A percentile compares a stretch with the other conserved stretches of the same genome.
Evolutionary conservation across 1,140 invertebrate species (phyloP).

Genomic region (Olivierus martensii): DNA sequence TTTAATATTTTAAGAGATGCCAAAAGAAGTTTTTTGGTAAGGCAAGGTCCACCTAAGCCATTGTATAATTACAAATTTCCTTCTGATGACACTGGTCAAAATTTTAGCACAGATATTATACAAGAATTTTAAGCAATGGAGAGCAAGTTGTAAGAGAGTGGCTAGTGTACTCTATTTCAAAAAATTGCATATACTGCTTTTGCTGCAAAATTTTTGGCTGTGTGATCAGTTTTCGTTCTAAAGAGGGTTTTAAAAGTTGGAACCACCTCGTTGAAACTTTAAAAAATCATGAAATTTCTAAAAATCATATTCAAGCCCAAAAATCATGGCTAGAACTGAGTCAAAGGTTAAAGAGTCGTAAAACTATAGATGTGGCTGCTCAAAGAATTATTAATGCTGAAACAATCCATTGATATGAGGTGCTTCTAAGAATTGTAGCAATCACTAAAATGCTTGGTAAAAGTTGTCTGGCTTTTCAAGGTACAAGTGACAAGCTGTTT

Average conservation of each 20-base stretch:
- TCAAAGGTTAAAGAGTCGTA: slow-evolving; percentile 8
- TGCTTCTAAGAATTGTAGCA: slow-evolving; percentile 9
- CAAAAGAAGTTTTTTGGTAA: slow-evolving; percentile 10
- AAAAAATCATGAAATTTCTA: slow-evolving; percentile 3
- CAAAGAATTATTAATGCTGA: no score
- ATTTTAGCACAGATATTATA: slow-evolving; percentile 1
- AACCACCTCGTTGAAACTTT: slow-evolving; percentile 1
- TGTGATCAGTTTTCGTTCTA: not conserved
- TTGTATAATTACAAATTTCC: slow-evolving; percentile 9
- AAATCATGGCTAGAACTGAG: slow-evolving; percentile 9
- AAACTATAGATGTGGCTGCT: slow-evolving; percentile 1
- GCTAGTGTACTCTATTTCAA: no score
- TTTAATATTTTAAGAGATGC: slow-evolving; percentile 6
- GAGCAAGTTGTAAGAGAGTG: slow-evolving; percentile 1
- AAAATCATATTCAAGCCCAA: slow-evolving; percentile 4
- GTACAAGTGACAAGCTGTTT: slow-evolving; percentile 7
- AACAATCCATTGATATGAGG: slow-evolving; percentile 6
- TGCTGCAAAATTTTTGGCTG: slow-evolving; percentile 1
- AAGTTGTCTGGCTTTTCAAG: slow-evolving; percentile 6
- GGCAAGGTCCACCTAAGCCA: slow-evolving; percentile 6
- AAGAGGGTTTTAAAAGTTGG: slow-evolving; percentile 4
- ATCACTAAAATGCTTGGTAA: slow-evolving; percentile 6
- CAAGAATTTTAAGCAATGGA: slow-evolving; percentile 4
- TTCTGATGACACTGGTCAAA: slow-evolving; percentile 2
- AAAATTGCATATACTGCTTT: no score